Evolutionary conservation across 2,113 vertebrate species (phyloP), one percentile per base, ranked within the genome.

Genomic region (Perccottus glenii): DNA sequence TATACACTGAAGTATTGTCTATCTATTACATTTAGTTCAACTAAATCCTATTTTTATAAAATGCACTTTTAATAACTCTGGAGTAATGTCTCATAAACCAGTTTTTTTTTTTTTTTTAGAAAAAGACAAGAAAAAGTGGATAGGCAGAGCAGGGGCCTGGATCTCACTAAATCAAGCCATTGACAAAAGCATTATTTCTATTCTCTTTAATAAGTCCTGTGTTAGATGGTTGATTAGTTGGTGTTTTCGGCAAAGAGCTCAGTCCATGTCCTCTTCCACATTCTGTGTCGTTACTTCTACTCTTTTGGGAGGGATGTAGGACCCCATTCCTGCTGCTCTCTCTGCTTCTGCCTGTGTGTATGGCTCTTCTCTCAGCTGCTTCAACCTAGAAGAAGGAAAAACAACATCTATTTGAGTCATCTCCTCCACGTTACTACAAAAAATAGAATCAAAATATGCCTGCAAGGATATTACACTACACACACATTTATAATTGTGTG

Each of bases 271-370:
- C 64, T 96, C 94, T 14, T 95, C 94, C 0, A 90, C 70, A 0
- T 89, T 83, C 77, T 94, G 97, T 0, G 93, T 98, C 78, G 92
- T 93, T 65, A 99, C 94, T 35, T 95, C 93, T 36, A 97, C 79
- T 1, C 74, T 84, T 81, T 94, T 92, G 0, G 94, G 94, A 5
- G 93, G 74, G 60, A 96, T 64, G 84, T 98, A 99, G 48, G 96
- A 98, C 4, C 96, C 97, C 97, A 99, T 99, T 0, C 97, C 97
- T 0, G 96, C 96, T 0, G 97, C 98, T 3, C 96, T 89, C 16
- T 99, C 97, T 0, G 97, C 96, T 80, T 99, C 96, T 36, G 95
- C 95, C 82, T 98, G 98, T 0, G 94, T 96, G 83, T 98, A 98
- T 0, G 96, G 97, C 36, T 95, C 93, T 35, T 96, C 93, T 0